Base-by-base conservation (phyloP, 2,113 vertebrate species). In the Blennius ocellaris region DNA sequence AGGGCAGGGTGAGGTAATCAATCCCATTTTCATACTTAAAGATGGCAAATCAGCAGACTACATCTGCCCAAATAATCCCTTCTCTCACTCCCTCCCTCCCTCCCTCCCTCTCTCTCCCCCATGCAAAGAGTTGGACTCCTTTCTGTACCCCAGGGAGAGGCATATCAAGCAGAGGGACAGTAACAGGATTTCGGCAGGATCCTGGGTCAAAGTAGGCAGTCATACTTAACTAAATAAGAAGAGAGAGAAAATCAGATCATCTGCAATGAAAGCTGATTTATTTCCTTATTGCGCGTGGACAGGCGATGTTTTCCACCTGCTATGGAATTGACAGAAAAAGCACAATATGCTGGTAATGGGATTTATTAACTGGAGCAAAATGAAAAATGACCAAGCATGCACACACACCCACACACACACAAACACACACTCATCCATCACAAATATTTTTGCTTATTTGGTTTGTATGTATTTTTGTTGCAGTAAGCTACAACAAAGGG, bases 171-270 rank as follows among this genome's bases (percentile, higher is more conserved):
- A 10, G 45, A 58, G 55, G 47, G 54, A 76, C 76, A 45, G 45
- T 90, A 91, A 92, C 75, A 80, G 82, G 90, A 91, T 91, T 89
- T 81, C 70, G 15, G 53, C 43, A 61, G 73, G 79, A 69, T 84
- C 75, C 66, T 9, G 30, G 84, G 89, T 90, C 85, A 80, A 72
- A 55, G 73, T 70, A 80, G 71, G 87, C 79, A 86, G 78, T 78
- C 89, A 78, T 52, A 78, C 44, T 40, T 69, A 75, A 87, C 36
- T 58, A 62, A 89, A 89, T 85, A 70, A 85, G 58, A 11, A 62
- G 70, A 68, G 75, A 41, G 52, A 66, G 66, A 52, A 80, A 89
- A 90, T 89, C 73, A 56, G 71, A 92, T 92, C 51, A 88, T 81
- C 74, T 67, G 70, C 82, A 84, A 92, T 92, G 78, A 87, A 90